phyloP scores from a whole-genome alignment of 2,113 vertebrate species.

The Barnardius zonarius region DNA sequence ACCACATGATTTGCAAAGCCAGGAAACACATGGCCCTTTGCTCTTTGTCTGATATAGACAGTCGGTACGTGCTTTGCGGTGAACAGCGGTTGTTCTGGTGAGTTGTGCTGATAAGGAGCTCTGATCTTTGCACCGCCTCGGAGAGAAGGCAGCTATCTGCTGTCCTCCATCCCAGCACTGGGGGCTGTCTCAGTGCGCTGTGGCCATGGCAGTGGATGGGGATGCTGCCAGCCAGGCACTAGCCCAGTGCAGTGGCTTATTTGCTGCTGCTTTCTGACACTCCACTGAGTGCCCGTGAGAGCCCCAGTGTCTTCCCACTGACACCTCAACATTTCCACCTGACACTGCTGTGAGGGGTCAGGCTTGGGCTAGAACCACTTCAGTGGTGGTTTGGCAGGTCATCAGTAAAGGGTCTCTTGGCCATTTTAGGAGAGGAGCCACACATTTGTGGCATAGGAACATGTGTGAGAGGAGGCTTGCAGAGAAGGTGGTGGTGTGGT shows the following conservation, averaged over 20 bases:
- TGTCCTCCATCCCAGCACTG: not conserved
- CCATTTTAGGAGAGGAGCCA: not conserved
- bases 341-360: not conserved
- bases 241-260: not conserved
- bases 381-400: not conserved
- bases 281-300: fast-evolving
- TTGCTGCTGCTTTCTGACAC: not conserved
- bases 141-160: not conserved
- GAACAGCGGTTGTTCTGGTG: not conserved
- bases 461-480: not conserved
- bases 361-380: not conserved
- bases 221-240: not conserved
- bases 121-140: not conserved
- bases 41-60: not conserved
- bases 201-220: fast-evolving
- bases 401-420: not conserved
- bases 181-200: fast-evolving
- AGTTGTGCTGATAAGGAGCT: not conserved
- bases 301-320: not conserved
- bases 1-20: not conserved
- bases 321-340: not conserved
- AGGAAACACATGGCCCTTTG: not conserved
- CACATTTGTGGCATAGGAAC: not conserved
- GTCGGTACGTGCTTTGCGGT: not conserved
- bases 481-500: not conserved